Conservation (phyloP, 1,140 invertebrate species). For the Holcopasites calliopsidis region DNA sequence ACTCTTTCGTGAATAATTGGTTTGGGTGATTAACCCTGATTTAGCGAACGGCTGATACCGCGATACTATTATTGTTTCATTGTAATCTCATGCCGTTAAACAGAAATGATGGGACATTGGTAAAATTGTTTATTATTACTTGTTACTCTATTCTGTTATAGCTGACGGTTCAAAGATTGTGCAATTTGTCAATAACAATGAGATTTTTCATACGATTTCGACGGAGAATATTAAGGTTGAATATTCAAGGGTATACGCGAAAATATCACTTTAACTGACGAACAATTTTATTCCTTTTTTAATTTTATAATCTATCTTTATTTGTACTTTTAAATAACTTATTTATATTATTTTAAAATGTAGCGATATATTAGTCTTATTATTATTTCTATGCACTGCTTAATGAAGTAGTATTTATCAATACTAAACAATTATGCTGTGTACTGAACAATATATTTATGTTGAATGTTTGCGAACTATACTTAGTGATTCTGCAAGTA, state of each 20-base stretch:
- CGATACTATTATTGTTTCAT: neutral
- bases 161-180: neutral
- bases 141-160: neutral
- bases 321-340: neutral
- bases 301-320: neutral
- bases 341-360: conserved; percentile 3
- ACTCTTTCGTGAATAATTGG: conserved; percentile 87
- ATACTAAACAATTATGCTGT: neutral
- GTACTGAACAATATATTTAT: neutral
- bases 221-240: too few relatives aligned
- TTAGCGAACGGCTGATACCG: neutral
- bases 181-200: too few relatives aligned
- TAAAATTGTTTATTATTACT: conserved; percentile 8
- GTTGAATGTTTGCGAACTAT: neutral
- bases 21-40: conserved; percentile 82
- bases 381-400: conserved; percentile 1
- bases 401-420: conserved; percentile 20
- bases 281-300: too few relatives aligned
- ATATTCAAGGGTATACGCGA: too few relatives aligned
- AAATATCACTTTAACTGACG: too few relatives aligned
- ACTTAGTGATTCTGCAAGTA: neutral
- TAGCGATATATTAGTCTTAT: neutral
- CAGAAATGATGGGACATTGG: neutral
- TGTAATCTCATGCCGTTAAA: neutral
- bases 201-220: neutral